Evolutionary conservation across 2,797 vertebrate genomes (phyloP).

Genomic region (Pampus argenteus): DNA sequence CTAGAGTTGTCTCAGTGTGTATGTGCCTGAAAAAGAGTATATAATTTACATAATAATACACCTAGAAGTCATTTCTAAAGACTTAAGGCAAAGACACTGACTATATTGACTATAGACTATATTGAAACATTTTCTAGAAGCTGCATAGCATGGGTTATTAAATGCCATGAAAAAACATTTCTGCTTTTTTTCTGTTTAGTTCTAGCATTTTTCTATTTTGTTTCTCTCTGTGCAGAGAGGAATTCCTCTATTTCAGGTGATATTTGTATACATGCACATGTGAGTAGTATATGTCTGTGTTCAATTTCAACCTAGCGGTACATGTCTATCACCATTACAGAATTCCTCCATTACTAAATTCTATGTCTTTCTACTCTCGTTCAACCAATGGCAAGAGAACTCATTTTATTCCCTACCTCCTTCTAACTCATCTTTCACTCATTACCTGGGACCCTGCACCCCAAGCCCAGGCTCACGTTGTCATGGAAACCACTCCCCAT

Average conservation of each 20-base stretch:
- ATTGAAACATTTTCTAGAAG: constrained; percentile 23
- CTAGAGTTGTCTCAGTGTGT: constrained; percentile 24
- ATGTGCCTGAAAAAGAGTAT: constrained; percentile 17
- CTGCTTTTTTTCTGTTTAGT: background rate
- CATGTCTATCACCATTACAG: constrained; percentile 2
- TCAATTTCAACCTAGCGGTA: constrained; percentile 9
- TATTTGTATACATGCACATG: background rate
- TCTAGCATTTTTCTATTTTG: background rate
- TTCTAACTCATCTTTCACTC: constrained; percentile 58
- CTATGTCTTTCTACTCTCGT: constrained; percentile 26
- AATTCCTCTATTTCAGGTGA: background rate
- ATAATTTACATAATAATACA: constrained; percentile 34
- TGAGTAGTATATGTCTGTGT: background rate
- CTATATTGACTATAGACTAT: too few species aligned
- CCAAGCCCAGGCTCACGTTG: constrained; percentile 69
- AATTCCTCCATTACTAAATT: constrained; percentile 6
- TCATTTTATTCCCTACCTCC: constrained; percentile 44
- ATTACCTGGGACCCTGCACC: constrained; percentile 79
- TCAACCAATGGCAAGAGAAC: too few species aligned
- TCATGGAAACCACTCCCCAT: constrained; percentile 73
- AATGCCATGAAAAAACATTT: background rate
- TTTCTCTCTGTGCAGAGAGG: background rate
- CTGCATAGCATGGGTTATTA: constrained; percentile 2
- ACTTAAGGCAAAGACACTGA: constrained; percentile 38
- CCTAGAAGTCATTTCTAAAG: constrained; percentile 36